Evolutionary conservation across 1,140 invertebrate species (phyloP).

Genomic region (Neodiprion fabricii): DNA sequence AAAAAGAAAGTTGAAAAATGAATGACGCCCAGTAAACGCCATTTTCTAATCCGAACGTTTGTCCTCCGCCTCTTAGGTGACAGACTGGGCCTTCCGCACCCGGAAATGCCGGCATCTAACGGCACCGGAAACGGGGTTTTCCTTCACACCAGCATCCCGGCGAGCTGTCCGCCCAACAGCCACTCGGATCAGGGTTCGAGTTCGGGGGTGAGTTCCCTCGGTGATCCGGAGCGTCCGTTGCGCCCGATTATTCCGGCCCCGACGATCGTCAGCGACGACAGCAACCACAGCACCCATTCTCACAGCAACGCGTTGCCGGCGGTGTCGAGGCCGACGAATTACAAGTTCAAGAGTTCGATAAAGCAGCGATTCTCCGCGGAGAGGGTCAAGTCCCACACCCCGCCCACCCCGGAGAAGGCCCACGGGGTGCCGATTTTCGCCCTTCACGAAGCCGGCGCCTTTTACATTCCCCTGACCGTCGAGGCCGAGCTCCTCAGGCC

Average conservation of each 20-base stretch:
- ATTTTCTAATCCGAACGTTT: too few relatives aligned
- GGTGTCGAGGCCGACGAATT: conserved; percentile 63
- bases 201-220: conserved; percentile 54
- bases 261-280: conserved; percentile 50
- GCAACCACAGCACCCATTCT: conserved; percentile 55
- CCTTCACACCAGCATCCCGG: conserved; percentile 50
- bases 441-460: conserved; percentile 84
- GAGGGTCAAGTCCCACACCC: conserved; percentile 55
- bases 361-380: conserved; percentile 79
- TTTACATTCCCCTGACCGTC: conserved; percentile 90
- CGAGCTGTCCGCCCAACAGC: conserved; percentile 53
- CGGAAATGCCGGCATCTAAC: conserved; percentile 57
- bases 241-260: conserved; percentile 44
- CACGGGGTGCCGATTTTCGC: conserved; percentile 78
- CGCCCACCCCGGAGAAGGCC: conserved; percentile 44
- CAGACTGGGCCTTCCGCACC: conserved; percentile 60
- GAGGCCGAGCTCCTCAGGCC: conserved; percentile 78
- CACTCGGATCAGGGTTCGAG: conserved; percentile 56
- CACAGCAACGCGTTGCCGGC: conserved; percentile 36
- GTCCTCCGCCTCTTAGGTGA: conserved; percentile 57
- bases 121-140: conserved; percentile 53
- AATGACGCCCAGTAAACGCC: too few relatives aligned
- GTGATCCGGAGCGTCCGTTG: conserved; percentile 46
- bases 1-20: too few relatives aligned
- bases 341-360: conserved; percentile 96